Percentiles rank a stretch among this genome's conserved stretches.
Conservation (phyloP, 2,113 vertebrate genomes). For the Microcebus jonahi region DNA sequence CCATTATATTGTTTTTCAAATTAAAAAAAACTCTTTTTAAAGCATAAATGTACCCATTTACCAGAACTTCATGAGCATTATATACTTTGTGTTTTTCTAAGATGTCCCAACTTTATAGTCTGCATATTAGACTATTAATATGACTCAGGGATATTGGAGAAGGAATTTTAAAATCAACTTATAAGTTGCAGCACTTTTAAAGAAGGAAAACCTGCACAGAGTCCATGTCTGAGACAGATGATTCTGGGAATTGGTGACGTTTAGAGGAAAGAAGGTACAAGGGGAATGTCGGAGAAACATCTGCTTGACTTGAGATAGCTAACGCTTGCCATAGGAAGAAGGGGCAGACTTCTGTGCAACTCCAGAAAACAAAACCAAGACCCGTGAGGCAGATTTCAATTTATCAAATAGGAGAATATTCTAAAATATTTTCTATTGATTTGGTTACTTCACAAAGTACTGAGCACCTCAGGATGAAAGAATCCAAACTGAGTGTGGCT, state of each 20-base stretch:
- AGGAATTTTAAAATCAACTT: background rate
- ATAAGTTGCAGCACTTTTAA: background rate
- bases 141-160: background rate
- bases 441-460: background rate
- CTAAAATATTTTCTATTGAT: background rate
- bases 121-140: background rate
- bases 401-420: background rate
- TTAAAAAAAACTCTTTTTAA: background rate
- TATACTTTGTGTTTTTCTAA: background rate
- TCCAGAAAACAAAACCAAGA: background rate
- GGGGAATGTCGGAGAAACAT: accelerated
- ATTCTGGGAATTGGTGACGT: background rate
- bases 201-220: background rate
- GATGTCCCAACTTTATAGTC: background rate
- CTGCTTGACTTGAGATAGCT: background rate
- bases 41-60: background rate
- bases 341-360: background rate
- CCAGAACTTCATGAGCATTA: background rate
- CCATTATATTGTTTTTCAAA: background rate
- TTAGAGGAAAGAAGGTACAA: no score
- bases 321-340: background rate
- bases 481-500: background rate
- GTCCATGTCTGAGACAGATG: no score
- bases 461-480: background rate
- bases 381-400: background rate